Conservation (phyloP, 2,113 vertebrate genomes). For the Choloepus hoffmanni region DNA sequence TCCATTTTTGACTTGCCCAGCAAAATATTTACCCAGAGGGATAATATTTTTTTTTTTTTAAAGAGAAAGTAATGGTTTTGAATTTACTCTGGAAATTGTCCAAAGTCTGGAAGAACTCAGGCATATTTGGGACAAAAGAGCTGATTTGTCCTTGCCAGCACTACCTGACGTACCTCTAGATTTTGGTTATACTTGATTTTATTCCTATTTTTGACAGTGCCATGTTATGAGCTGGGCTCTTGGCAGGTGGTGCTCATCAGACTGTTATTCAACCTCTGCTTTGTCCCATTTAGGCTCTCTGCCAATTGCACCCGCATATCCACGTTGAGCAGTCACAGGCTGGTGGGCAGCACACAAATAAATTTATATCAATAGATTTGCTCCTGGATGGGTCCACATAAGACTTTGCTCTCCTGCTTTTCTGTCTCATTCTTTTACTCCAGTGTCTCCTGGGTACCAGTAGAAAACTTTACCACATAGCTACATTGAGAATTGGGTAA, state of each 20-base stretch:
- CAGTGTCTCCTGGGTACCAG: neutral
- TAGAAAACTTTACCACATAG: neutral
- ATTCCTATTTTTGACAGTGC: accelerated
- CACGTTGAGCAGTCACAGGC: accelerated
- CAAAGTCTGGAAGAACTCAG: neutral
- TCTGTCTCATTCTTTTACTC: neutral
- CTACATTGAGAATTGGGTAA: too few species aligned
- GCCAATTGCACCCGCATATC: accelerated
- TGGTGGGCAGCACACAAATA: accelerated
- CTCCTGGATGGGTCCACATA: accelerated
- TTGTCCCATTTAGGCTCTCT: accelerated
- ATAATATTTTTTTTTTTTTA: neutral
- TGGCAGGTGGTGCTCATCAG: neutral
- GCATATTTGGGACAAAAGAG: neutral
- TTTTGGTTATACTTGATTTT: accelerated
- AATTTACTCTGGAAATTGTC: neutral
- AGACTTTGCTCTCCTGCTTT: neutral
- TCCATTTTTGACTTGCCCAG: neutral
- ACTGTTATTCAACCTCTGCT: accelerated
- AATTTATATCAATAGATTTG: accelerated
- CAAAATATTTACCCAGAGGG: neutral
- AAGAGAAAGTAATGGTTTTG: neutral
- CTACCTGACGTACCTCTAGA: too few species aligned
- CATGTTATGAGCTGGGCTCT: accelerated
- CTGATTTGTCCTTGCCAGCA: neutral